These are phyloP conservation scores for Chaetura pelagica DNA, from an alignment of 2,113 vertebrate genomes.

Conservation along the genomic window DNA sequence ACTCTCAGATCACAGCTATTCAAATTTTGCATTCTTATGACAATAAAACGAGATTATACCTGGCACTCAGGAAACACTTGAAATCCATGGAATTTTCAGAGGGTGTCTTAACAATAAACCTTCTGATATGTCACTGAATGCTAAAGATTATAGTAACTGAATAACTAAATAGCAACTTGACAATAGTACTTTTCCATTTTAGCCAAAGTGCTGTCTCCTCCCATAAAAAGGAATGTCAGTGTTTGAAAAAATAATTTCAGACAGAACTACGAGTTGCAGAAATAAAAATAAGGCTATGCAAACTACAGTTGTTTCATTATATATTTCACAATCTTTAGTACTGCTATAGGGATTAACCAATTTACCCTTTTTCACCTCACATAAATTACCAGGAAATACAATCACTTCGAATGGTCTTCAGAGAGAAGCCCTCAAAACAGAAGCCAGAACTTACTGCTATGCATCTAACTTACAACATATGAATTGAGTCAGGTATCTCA, in stretches of 20 bases:
- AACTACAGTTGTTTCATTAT: background rate
- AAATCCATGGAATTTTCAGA: background rate
- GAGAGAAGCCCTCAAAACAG: background rate
- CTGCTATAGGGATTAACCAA: background rate
- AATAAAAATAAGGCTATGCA: background rate
- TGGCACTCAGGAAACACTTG: background rate
- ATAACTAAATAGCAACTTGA: background rate
- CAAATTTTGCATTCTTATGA: background rate
- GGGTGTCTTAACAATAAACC: background rate
- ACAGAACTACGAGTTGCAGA: background rate
- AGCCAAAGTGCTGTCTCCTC: background rate
- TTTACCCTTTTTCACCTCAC: background rate
- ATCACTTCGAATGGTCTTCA: background rate
- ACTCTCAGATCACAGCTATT: background rate
- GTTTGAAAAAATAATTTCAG: background rate
- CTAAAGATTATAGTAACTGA: background rate
- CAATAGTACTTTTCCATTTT: constrained; percentile 27
- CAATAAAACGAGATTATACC: background rate
- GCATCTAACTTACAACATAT: background rate
- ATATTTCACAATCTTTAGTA: background rate
- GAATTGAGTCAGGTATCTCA: background rate
- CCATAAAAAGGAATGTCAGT: background rate
- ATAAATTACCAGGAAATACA: background rate
- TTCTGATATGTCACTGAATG: background rate
- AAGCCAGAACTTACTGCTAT: background rate